Evolutionary conservation across 1,140 invertebrate species (phyloP), one percentile per base, ranked within the genome.

Genomic region (Dendrolimus kikuchii): DNA sequence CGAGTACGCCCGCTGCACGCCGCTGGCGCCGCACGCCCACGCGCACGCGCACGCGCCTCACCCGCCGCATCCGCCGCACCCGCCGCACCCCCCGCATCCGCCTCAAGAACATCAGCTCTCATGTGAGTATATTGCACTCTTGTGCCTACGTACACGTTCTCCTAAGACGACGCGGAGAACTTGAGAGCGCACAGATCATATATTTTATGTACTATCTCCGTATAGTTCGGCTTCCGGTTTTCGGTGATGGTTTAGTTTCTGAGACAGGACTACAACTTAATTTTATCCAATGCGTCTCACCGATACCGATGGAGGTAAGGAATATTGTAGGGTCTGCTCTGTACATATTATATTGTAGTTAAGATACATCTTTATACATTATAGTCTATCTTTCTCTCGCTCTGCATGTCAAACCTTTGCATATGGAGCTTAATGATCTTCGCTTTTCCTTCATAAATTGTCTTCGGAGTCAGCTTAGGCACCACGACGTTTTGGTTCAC

Each of bases 1-100:
- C 58, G 83, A 86, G 65, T 90, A 88, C 86, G 88, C 89, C 86
- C 87, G 85, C 71, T 89, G 87, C 77, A 76, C 81, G 68, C 76
- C 81, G 84, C 73, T 78, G 75, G 69, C 71, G 77, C 64, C 80
- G 74, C 80, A 89, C 66, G 51, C 44, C 7, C 53, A 60, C 9
- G 56, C 66, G 51, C 64, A 64, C 57, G 49, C 68, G 53, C 56
- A 49, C 68, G 71, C 76, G 77, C 68, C 82, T 74, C 79, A 88
- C 57, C 57, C 64, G 47, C 84, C 86, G 78, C 81, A 82, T 79
- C 49, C 77, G 75, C 65, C 84, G 74, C 79, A 88, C 55, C 49
- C 68, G 59, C 84, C 62, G 47, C 72, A 60, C 49, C 59, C 61
- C 53, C 48, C 52, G 23, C 61, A 63, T 51, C 56, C 66, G 66